Conservation (phyloP, 2,888 invertebrate species). For the Drosophila pseudotakahashii region DNA sequence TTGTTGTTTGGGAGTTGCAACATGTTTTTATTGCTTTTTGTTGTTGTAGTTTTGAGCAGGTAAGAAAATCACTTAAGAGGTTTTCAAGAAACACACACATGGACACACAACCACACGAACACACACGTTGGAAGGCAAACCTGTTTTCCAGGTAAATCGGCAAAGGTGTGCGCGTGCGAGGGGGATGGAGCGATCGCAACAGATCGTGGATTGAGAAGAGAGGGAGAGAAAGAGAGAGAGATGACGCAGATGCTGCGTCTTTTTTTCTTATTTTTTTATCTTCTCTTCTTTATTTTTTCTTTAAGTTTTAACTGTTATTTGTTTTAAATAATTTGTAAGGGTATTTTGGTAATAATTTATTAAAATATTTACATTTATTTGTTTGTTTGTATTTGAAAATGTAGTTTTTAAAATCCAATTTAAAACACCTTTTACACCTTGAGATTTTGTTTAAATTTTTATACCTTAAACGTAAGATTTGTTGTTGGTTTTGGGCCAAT, state of each 20-base stretch:
- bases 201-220: constrained; percentile 16
- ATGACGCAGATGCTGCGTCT: constrained; percentile 42
- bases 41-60: constrained; percentile 58
- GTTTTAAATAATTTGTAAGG: not conserved
- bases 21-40: constrained; percentile 36
- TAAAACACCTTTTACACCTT: too few relatives aligned
- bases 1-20: constrained; percentile 38
- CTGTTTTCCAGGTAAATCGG: constrained; percentile 82
- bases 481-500: not conserved
- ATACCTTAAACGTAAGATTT: constrained; percentile 23
- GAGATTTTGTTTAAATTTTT: not conserved
- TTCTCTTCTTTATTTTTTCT: not conserved
- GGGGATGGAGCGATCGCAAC: constrained; percentile 49
- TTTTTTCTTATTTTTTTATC: constrained; percentile 11
- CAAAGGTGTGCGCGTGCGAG: constrained; percentile 51
- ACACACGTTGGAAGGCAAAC: constrained; percentile 52
- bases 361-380: not conserved
- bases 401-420: too few relatives aligned
- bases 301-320: constrained; percentile 13
- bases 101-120: not conserved
- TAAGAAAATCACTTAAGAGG: constrained; percentile 74
- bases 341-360: too few relatives aligned
- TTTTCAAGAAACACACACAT: constrained; percentile 68
- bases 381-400: too few relatives aligned
- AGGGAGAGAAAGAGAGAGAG: constrained; percentile 9